These are phyloP conservation scores for Macaria notata DNA, from an alignment of 2,888 invertebrate genomes.

Conservation along the genomic window DNA sequence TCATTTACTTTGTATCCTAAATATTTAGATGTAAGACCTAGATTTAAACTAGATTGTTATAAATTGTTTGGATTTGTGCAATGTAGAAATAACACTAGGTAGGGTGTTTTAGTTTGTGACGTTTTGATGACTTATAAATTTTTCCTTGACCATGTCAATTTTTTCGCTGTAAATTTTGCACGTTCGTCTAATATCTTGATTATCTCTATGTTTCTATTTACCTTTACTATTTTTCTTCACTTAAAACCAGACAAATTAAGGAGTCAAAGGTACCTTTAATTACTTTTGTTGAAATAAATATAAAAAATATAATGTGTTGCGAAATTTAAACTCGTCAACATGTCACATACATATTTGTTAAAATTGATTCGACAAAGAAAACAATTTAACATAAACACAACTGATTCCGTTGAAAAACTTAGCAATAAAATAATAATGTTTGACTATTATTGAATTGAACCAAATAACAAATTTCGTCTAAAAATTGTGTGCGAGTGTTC, in stretches of 20 bases:
- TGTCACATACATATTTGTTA: not conserved
- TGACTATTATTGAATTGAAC: slow-evolving; percentile 9
- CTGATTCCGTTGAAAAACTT: too few relatives aligned
- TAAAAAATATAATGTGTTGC: too few relatives aligned
- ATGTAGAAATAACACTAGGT: slow-evolving; percentile 50
- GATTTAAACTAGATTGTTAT: slow-evolving; percentile 25
- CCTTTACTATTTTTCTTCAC: too few relatives aligned
- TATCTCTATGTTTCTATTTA: too few relatives aligned
- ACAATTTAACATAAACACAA: too few relatives aligned
- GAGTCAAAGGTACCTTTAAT: too few relatives aligned
- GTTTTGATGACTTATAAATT: not conserved
- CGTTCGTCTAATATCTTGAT: too few relatives aligned
- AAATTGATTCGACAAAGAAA: too few relatives aligned
- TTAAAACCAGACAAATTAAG: too few relatives aligned
- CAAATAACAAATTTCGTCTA: slow-evolving; percentile 23
- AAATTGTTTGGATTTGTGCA: slow-evolving; percentile 62
- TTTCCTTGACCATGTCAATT: not conserved
- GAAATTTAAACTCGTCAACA: slow-evolving; percentile 1
- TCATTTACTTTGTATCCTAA: slow-evolving; percentile 5
- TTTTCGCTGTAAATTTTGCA: not conserved
- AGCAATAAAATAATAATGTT: not conserved
- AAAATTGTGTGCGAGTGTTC: slow-evolving; percentile 23
- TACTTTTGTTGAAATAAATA: too few relatives aligned
- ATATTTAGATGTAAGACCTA: slow-evolving; percentile 10
- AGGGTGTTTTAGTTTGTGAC: not conserved